phyloP scores from a whole-genome alignment of 2,797 vertebrate genomes.

The Columba guinea region DNA sequence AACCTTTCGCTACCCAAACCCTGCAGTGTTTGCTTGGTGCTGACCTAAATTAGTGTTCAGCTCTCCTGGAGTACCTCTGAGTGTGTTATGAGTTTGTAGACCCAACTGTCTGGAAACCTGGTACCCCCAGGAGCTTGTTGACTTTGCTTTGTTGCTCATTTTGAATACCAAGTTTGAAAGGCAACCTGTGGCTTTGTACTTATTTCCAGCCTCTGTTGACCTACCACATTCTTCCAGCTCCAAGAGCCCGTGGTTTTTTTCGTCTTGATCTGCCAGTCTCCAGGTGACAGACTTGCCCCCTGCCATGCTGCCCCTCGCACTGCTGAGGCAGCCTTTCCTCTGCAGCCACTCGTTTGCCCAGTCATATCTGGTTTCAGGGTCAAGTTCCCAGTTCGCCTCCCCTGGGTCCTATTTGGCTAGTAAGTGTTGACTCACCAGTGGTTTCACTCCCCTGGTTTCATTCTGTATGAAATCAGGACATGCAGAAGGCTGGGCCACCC shows the following conservation, averaged over 20 bases:
- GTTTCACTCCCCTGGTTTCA: background rate
- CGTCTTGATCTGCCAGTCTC: background rate
- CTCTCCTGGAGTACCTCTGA: background rate
- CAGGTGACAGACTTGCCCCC: background rate
- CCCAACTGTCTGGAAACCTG: constrained; percentile 6
- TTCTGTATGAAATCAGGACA: background rate
- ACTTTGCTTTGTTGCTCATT: background rate
- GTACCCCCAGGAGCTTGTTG: background rate
- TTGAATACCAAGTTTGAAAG: background rate
- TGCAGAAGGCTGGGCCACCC: rapidly evolving
- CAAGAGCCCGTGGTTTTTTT: background rate
- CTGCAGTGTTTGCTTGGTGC: background rate
- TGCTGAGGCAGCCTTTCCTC: background rate
- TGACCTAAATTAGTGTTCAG: background rate
- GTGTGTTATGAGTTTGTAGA: background rate
- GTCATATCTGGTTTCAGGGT: background rate
- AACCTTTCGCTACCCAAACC: background rate
- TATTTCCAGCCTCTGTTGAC: constrained; percentile 2
- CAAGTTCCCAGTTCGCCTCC: background rate
- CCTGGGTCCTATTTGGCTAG: background rate
- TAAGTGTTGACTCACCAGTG: background rate
- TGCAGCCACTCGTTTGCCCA: background rate
- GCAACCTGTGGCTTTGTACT: background rate
- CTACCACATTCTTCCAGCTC: background rate
- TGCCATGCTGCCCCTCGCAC: background rate